Evolutionary conservation across 2,113 vertebrate genomes (phyloP).

Genomic region (Aptenodytes forsteri): DNA sequence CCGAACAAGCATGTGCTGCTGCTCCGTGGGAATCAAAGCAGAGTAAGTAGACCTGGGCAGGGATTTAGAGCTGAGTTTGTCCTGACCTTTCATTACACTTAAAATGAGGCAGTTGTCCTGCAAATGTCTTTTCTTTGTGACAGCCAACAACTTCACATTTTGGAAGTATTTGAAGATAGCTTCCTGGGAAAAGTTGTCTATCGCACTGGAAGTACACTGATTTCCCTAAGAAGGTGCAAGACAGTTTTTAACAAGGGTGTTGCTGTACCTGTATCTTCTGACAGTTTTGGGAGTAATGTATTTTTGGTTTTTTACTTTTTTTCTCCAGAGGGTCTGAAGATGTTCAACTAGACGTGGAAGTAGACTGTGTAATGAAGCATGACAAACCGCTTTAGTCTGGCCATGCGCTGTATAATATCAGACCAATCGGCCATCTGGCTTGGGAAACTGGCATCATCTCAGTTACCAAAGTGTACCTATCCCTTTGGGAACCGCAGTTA

Average conservation of each 20-base stretch:
- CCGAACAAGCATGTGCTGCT: background rate
- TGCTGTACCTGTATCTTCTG: background rate
- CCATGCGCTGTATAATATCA: background rate
- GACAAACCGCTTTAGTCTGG: background rate
- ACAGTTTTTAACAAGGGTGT: background rate
- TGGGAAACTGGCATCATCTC: background rate
- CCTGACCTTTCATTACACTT: background rate
- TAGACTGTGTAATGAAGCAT: background rate
- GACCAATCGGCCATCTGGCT: background rate
- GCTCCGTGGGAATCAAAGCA: background rate
- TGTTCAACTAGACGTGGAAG: background rate
- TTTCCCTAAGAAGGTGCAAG: background rate
- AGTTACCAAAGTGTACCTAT: too few species aligned
- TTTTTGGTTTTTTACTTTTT: background rate
- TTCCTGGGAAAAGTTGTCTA: background rate
- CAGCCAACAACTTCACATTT: background rate
- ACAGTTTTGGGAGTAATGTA: background rate
- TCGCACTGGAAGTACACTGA: fast-evolving
- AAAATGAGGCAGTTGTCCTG: background rate
- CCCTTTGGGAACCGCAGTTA: background rate
- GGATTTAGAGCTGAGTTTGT: background rate
- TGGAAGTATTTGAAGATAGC: background rate
- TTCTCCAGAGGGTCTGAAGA: background rate
- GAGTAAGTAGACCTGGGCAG: background rate
- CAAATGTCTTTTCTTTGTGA: background rate